Evolutionary conservation across 2,888 invertebrate genomes (phyloP).

Genomic region (Leucania comma): DNA sequence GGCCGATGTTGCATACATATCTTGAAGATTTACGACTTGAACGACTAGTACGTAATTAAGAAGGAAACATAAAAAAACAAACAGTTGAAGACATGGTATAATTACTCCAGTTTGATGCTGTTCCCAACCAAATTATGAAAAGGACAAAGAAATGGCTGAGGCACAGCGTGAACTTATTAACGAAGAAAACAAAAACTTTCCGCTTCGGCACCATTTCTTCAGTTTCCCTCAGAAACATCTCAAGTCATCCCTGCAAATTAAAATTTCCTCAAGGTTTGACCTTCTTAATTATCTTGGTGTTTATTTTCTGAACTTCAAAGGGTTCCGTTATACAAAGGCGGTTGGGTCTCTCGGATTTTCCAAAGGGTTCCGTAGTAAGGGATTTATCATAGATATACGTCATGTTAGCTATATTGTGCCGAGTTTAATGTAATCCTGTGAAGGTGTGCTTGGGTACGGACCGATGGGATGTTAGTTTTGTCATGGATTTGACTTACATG

Average conservation of each 20-base stretch:
- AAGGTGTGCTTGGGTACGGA: slow-evolving; percentile 16
- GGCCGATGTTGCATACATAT: background rate
- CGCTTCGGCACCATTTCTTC: slow-evolving; percentile 8
- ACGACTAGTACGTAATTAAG: background rate
- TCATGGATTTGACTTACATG: slow-evolving; percentile 20
- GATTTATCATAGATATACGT: slow-evolving; percentile 55
- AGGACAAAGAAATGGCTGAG: background rate
- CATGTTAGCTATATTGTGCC: slow-evolving; percentile 29
- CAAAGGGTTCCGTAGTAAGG: slow-evolving; percentile 48
- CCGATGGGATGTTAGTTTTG: slow-evolving; percentile 30
- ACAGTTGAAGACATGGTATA: background rate
- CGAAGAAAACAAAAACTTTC: slow-evolving; percentile 24
- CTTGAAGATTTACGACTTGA: background rate
- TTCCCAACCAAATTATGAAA: slow-evolving; percentile 2
- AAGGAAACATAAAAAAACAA: background rate
- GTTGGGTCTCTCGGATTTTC: slow-evolving; percentile 32
- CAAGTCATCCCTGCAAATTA: slow-evolving; percentile 49
- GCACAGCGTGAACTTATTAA: slow-evolving; percentile 7
- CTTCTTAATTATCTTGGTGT: slow-evolving; percentile 50
- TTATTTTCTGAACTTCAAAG: slow-evolving; percentile 49
- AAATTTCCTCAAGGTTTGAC: slow-evolving; percentile 39
- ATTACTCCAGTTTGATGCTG: background rate
- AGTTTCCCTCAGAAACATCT: slow-evolving; percentile 15
- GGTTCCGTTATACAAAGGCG: slow-evolving; percentile 40
- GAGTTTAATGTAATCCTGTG: slow-evolving; percentile 45